Evolutionary conservation across 2,888 invertebrate species (phyloP), one percentile per base, ranked within the genome.

Genomic region (Epinotia nisella): DNA sequence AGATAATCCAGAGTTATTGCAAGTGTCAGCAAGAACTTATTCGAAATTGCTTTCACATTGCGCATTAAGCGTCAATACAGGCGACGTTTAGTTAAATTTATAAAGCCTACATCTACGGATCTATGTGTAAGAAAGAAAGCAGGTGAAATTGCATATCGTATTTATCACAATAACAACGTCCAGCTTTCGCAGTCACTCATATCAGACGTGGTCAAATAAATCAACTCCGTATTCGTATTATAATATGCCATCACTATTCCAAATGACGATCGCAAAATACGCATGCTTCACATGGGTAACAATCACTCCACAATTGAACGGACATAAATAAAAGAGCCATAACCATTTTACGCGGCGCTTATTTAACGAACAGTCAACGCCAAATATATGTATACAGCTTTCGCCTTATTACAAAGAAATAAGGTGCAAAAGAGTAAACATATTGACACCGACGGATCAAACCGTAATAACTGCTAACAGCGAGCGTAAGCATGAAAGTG

Each of bases 401-500:
- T n/a, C 49, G 49, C 49, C 49, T n/a, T 49, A n/a, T 49, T 7
- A 49, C 49, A n/a, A 49, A n/a, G 49, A 5, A 15, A 13, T 49
- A 49, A n/a, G 49, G n/a, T 49, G n/a, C 49, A 49, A 49, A 49
- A 49, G n/a, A n/a, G 49, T n/a, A 15, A 5, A 13, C 15, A 0
- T n/a, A 49, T 49, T 49, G 49, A 49, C n/a, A 2, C 15, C 7
- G 49, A n/a, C 49, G 49, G 49, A 49, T n/a, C 49, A 53, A 76
- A 82, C 70, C 76, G 73, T 71, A 78, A 76, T 76, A 79, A 77
- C 70, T 79, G 81, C 80, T 83, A 83, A 85, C 81, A 80, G 76
- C 67, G 67, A 81, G 75, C 65, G 71, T 74, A 77, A 77, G 74
- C 75, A 82, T 78, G 83, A 86, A 85, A 85, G 86, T 84, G 84